Percentiles rank a stretch among this genome's conserved stretches.
These are phyloP conservation scores for Coremacera marginata DNA, from an alignment of 2,888 invertebrate genomes.

Conservation along the genomic window DNA sequence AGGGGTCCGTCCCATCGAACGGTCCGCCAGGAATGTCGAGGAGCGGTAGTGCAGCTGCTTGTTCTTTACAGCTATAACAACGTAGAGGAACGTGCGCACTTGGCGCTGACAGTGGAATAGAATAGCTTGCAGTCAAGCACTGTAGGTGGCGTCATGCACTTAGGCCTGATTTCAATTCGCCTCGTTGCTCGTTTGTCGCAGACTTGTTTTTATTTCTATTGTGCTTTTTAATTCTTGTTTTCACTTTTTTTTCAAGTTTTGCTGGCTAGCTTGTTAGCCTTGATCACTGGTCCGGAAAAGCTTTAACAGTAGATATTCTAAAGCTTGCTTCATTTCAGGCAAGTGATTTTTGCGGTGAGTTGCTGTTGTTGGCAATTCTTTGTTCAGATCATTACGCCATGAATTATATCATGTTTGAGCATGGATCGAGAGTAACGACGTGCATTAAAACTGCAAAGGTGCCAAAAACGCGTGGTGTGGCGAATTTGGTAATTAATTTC, in stretches of 20 bases:
- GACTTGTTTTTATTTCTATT: background rate
- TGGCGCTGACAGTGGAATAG: conserved; percentile 30
- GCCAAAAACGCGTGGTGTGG: conserved; percentile 5
- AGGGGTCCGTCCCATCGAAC: background rate
- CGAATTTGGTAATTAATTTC: conserved; percentile 25
- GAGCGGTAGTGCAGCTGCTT: conserved; percentile 28
- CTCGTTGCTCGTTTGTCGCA: conserved; percentile 5
- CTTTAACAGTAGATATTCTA: conserved; percentile 46
- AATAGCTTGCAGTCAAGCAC: conserved; percentile 25
- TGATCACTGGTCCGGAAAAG: conserved; percentile 70
- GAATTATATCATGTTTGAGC: conserved; percentile 14
- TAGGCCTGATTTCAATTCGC: conserved; percentile 16
- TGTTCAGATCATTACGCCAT: background rate
- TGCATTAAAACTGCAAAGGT: conserved; percentile 5
- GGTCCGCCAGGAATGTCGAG: conserved; percentile 34
- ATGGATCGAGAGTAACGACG: background rate
- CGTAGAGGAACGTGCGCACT: conserved; percentile 21
- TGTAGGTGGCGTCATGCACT: conserved; percentile 39
- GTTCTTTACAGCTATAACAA: background rate
- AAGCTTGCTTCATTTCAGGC: background rate
- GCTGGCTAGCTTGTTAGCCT: conserved; percentile 65
- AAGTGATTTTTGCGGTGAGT: conserved; percentile 29
- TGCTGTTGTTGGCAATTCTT: conserved; percentile 16
- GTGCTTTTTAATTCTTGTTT: background rate
- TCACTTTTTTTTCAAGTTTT: conserved; percentile 28